phyloP scores from a whole-genome alignment of 2,888 invertebrate genomes.

The Hofmannophila pseudospretella region DNA sequence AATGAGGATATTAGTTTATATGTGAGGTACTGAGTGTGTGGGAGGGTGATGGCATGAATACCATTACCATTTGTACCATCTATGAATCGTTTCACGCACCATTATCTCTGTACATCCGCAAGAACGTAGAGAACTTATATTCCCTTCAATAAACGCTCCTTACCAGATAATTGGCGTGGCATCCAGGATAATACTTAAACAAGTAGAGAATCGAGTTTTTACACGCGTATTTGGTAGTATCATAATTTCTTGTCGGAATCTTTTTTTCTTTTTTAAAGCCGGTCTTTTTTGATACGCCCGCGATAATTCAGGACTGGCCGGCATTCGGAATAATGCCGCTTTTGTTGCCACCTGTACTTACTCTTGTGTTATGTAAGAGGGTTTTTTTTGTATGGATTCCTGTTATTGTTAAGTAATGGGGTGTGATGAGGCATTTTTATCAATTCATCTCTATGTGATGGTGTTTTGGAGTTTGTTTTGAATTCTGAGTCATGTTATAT shows the following conservation, averaged over 20 bases:
- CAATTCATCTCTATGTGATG: constrained; percentile 16
- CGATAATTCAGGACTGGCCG: constrained; percentile 51
- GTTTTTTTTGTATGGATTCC: constrained; percentile 31
- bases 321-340: constrained; percentile 50
- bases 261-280: constrained; percentile 18
- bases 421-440: constrained; percentile 52
- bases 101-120: too few relatives aligned
- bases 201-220: constrained; percentile 53
- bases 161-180: constrained; percentile 30
- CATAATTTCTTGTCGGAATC: constrained; percentile 66
- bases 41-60: too few relatives aligned
- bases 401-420: constrained; percentile 48
- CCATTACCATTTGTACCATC: too few relatives aligned
- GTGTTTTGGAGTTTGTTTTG: constrained; percentile 8
- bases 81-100: too few relatives aligned
- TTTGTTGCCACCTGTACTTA: constrained; percentile 31
- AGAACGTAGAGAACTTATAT: too few relatives aligned
- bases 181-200: constrained; percentile 25
- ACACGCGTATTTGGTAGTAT: constrained; percentile 67
- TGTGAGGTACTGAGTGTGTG: too few relatives aligned
- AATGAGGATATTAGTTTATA: too few relatives aligned
- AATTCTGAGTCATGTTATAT: background rate
- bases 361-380: constrained; percentile 9
- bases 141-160: too few relatives aligned
- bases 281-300: constrained; percentile 56